Conservation (phyloP, 2,888 invertebrate genomes). For the Chloroclysta siterata region DNA sequence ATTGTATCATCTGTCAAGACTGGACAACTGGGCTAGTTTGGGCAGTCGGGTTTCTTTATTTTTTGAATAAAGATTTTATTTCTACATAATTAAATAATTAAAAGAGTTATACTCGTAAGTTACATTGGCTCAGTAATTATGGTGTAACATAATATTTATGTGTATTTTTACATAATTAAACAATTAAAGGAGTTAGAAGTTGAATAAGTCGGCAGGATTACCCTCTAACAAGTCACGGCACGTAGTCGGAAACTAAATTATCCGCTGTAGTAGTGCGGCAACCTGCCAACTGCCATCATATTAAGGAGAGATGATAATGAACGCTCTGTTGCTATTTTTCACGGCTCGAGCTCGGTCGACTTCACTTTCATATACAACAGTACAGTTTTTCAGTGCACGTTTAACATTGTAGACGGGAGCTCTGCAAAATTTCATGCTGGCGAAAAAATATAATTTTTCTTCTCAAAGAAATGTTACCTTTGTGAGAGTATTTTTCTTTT, state of each 20-base stretch:
- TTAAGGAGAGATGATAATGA: conserved; percentile 77
- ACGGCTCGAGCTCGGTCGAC: conserved; percentile 43
- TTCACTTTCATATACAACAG: conserved; percentile 50
- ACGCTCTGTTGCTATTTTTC: conserved; percentile 62
- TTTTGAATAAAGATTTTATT: too few species aligned
- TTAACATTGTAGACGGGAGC: conserved; percentile 34
- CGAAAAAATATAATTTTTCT: conserved; percentile 15
- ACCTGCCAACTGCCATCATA: conserved; percentile 79
- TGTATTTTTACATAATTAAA: neutral
- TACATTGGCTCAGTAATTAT: too few species aligned
- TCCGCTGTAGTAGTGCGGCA: conserved; percentile 64
- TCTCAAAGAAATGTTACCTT: conserved; percentile 25
- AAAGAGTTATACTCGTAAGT: too few species aligned
- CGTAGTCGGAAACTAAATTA: conserved; percentile 77
- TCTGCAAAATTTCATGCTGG: conserved; percentile 33
- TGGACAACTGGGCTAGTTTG: too few species aligned
- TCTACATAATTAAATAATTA: too few species aligned
- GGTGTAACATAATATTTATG: too few species aligned
- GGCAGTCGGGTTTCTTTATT: too few species aligned
- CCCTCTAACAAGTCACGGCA: conserved; percentile 69
- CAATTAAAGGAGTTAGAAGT: conserved; percentile 19
- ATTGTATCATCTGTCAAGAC: too few species aligned
- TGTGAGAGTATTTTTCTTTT: conserved; percentile 12
- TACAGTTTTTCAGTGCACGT: conserved; percentile 39
- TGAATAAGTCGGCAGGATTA: conserved; percentile 46